These are phyloP conservation scores for Melanotaenia nigrans DNA, from an alignment of 2,797 vertebrate species.

Conservation along the genomic window DNA sequence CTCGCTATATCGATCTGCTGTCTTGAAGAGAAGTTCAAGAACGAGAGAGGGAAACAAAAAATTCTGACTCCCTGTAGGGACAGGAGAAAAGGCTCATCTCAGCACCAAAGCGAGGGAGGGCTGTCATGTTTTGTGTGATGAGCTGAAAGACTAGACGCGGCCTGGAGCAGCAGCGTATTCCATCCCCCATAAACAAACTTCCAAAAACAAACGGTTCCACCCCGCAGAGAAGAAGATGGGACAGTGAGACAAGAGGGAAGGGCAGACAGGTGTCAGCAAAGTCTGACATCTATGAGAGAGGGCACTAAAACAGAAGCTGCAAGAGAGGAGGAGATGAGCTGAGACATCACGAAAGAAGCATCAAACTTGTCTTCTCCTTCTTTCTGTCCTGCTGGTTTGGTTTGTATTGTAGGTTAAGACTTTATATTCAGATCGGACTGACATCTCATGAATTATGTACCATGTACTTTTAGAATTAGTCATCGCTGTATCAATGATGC, in stretches of 20 bases:
- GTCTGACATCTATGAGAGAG: constrained; percentile 75
- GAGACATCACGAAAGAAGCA: constrained; percentile 51
- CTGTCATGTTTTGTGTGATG: constrained; percentile 86
- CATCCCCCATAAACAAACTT: constrained; percentile 81
- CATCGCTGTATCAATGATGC: constrained; percentile 57
- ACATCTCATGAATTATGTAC: constrained; percentile 68
- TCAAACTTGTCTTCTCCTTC: constrained; percentile 42
- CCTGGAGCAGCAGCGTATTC: constrained; percentile 79
- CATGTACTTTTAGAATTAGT: constrained; percentile 56
- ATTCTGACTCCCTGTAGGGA: constrained; percentile 78
- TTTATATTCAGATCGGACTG: constrained; percentile 50
- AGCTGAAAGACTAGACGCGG: constrained; percentile 81
- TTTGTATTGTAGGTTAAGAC: constrained; percentile 35
- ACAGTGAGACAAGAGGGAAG: constrained; percentile 67
- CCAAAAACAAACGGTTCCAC: constrained; percentile 80
- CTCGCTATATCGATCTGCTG: constrained; percentile 76
- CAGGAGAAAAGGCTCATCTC: constrained; percentile 77
- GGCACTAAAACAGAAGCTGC: constrained; percentile 54
- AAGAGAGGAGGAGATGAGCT: constrained; percentile 51
- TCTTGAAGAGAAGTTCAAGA: constrained; percentile 81
- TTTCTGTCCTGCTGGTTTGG: constrained; percentile 51
- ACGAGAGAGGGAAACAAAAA: constrained; percentile 71
- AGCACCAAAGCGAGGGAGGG: constrained; percentile 83
- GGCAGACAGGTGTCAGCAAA: constrained; percentile 78
- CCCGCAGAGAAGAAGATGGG: constrained; percentile 73